Percentiles rank a stretch among this genome's conserved stretches.
phyloP scores from a whole-genome alignment of 2,797 vertebrate species.

The Bucorvus abyssinicus region DNA sequence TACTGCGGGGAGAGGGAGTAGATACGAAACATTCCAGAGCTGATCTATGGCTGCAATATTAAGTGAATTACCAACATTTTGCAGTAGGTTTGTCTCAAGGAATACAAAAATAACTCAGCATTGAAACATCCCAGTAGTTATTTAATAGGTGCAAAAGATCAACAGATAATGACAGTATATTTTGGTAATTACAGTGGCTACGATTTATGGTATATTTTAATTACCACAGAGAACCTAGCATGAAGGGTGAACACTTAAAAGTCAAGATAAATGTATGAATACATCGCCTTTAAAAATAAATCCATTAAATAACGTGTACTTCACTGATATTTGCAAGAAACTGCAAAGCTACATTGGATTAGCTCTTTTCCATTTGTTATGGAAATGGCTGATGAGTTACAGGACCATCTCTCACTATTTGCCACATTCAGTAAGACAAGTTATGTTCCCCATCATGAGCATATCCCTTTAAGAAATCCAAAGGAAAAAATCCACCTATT shows the following conservation, averaged over 20 bases:
- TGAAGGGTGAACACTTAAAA: constrained; percentile 35
- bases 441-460: neutral
- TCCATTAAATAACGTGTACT: neutral
- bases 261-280: constrained; percentile 38
- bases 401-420: neutral
- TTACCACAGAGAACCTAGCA: constrained; percentile 19
- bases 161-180: constrained; percentile 53
- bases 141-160: constrained; percentile 21
- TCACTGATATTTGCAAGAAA: neutral
- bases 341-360: neutral
- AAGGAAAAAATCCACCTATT: neutral
- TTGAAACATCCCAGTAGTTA: constrained; percentile 44
- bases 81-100: constrained; percentile 5
- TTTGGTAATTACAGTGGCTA: constrained; percentile 47
- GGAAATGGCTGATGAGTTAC: neutral
- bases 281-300: constrained; percentile 1
- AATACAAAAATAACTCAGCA: constrained; percentile 35
- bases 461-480: constrained; percentile 2
- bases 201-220: constrained; percentile 46
- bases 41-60: neutral
- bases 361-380: neutral
- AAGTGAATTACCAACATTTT: constrained; percentile 29
- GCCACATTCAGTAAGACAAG: neutral
- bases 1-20: neutral
- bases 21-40: neutral